phyloP scores from a whole-genome alignment of 2,888 invertebrate genomes.

The Zelleria hepariella region DNA sequence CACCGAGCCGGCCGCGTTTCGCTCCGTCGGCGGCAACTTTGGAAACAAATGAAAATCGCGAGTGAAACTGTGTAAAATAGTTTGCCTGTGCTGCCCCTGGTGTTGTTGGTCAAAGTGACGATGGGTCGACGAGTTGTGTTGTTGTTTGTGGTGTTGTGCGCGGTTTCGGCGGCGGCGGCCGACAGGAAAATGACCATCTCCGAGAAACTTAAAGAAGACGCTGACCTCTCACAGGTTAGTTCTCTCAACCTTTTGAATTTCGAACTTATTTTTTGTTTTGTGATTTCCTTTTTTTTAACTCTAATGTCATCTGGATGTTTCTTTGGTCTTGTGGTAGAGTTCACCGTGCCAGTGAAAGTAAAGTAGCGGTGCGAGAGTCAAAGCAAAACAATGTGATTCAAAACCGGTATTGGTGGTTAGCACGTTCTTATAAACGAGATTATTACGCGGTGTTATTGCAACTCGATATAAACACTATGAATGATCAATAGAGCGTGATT shows the following conservation, averaged over 20 bases:
- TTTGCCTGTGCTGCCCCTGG: slow-evolving; percentile 30
- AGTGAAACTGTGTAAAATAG: slow-evolving; percentile 41
- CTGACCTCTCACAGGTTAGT: slow-evolving; percentile 77
- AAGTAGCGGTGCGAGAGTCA: background rate
- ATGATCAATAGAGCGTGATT: background rate
- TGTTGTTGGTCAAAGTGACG: slow-evolving; percentile 14
- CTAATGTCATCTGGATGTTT: background rate
- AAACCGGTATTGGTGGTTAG: background rate
- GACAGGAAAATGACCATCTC: slow-evolving; percentile 67
- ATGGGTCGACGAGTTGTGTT: slow-evolving; percentile 54
- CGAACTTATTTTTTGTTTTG: background rate
- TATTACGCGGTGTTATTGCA: background rate
- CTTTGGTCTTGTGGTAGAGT: background rate
- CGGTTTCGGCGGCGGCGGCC: slow-evolving; percentile 31
- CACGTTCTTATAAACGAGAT: background rate
- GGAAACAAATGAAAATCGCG: slow-evolving; percentile 38
- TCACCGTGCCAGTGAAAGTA: background rate
- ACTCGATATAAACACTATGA: background rate
- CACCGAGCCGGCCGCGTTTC: slow-evolving; percentile 15
- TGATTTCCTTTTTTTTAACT: background rate
- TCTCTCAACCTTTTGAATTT: background rate
- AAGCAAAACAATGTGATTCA: background rate
- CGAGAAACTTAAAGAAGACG: slow-evolving; percentile 75
- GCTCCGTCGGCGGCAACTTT: no score
- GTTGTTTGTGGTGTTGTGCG: slow-evolving; percentile 56